Percentiles rank a stretch among this genome's conserved stretches.
Evolutionary conservation across 2,888 invertebrate genomes (phyloP).

Genomic region (Catocala nupta): DNA sequence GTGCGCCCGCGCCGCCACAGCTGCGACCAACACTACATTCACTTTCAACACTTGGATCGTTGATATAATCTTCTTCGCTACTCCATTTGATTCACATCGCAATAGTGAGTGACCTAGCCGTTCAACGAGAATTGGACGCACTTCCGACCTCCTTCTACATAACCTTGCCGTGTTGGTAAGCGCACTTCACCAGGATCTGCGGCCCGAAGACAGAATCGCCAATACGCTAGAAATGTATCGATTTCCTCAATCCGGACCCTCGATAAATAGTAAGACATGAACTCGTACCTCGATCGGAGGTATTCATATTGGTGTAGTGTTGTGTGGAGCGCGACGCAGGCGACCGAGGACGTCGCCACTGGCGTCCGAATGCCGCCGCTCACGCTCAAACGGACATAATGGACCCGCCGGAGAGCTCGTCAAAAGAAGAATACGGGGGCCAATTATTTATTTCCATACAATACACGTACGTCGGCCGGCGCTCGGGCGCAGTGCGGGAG

Average conservation of each 20-base stretch:
- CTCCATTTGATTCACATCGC: slow-evolving; percentile 68
- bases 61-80: slow-evolving; percentile 66
- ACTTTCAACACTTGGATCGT: slow-evolving; percentile 70
- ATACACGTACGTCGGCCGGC: slow-evolving; percentile 80
- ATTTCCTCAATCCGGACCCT: slow-evolving; percentile 41
- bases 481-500: slow-evolving; percentile 79
- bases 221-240: slow-evolving; percentile 48
- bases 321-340: slow-evolving; percentile 74
- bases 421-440: slow-evolving; percentile 85
- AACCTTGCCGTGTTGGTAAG: slow-evolving; percentile 64
- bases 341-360: slow-evolving; percentile 83
- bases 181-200: slow-evolving; percentile 58
- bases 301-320: slow-evolving; percentile 76
- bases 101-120: slow-evolving; percentile 72
- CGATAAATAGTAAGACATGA: slow-evolving; percentile 63
- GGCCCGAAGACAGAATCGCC: slow-evolving; percentile 43
- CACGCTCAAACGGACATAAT: slow-evolving; percentile 82
- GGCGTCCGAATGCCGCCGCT: slow-evolving; percentile 82
- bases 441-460: slow-evolving; percentile 86
- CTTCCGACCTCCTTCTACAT: slow-evolving; percentile 76
- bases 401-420: slow-evolving; percentile 82
- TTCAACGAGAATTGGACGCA: slow-evolving; percentile 75
- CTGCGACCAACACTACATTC: slow-evolving; percentile 64
- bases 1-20: slow-evolving; percentile 20
- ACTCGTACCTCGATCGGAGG: slow-evolving; percentile 80